These are phyloP conservation scores for Myzus persicae DNA, from an alignment of 1,140 invertebrate genomes.

Conservation along the genomic window DNA sequence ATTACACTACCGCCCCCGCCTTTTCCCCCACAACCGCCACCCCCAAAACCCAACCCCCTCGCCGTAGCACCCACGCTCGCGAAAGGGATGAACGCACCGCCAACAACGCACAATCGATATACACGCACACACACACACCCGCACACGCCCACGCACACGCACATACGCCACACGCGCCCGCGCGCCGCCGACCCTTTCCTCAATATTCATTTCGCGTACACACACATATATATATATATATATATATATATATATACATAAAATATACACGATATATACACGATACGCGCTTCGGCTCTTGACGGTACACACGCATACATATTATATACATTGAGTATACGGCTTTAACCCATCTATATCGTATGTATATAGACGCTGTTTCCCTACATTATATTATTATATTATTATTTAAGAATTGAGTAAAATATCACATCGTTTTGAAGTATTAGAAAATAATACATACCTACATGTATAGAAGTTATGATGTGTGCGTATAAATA, in stretches of 20 bases:
- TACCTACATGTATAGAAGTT: no score
- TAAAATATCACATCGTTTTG: not conserved
- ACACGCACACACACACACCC: not conserved
- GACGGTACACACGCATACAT: not conserved
- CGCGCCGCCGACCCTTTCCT: not conserved
- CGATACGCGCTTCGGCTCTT: not conserved
- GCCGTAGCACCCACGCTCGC: not conserved
- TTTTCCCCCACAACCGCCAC: not conserved
- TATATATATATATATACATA: not conserved
- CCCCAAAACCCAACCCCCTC: not conserved
- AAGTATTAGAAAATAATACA: not conserved
- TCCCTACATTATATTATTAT: not conserved
- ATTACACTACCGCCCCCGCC: conserved; percentile 7
- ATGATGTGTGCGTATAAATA: no score
- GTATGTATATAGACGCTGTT: not conserved
- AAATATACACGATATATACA: not conserved
- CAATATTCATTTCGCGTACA: not conserved
- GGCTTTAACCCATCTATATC: no score
- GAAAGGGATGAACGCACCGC: conserved; percentile 45
- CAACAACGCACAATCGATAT: conserved; percentile 53
- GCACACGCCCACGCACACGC: not conserved
- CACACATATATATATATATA: not conserved
- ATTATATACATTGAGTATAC: no score
- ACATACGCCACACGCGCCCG: not conserved
- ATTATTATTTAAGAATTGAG: no score